Base-by-base conservation (phyloP, 2,888 invertebrate genomes). In the Idaea dimidiata region DNA sequence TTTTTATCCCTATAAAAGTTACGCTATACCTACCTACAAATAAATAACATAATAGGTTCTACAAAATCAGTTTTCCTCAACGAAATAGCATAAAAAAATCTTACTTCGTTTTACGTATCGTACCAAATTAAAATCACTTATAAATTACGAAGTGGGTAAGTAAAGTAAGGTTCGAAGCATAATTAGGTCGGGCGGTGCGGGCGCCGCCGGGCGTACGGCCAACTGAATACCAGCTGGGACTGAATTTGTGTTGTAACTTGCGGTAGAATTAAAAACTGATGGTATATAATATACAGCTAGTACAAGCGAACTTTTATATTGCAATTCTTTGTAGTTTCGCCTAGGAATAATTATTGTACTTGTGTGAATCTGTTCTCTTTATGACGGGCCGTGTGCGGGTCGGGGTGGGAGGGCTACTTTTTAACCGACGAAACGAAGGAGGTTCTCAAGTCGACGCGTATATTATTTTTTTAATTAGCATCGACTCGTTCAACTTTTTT, bases 131-230 rank as follows among this genome's bases (percentile, higher is more conserved):
- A 14, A 43, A 14, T 43, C 14, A 43, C 43, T 43, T 43, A 43
- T 43, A 43, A 43, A 43, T 43, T 43, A 43, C 43, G 43, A 43
- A 43, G 43, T 43, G 43, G 8, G 43, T 43, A 43, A 8, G 43
- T 32, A 32, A 10, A 32, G 32, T 43, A 43, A 43, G 43, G 43
- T 43, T 43, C 43, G 43, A 43, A 43, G 43, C 43, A 65, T 67
- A 69, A 69, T 69, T 67, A 64, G 67, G 69, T 67, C 67, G 69
- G n/a, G 58, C 43, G 59, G 64, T 65, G 62, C 43, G 43, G 69
- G 69, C 67, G 60, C 18, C 24, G 64, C 61, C 43, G 43, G 69
- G 69, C 67, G 60, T 18, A 54, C 55, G 59, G 69, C 69, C 69
- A 69, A 66, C 59, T 62, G 56, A 59, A 59, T 61, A 60, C 17